Conservation (phyloP, 2,113 vertebrate species). For the Anolis sagrei region DNA sequence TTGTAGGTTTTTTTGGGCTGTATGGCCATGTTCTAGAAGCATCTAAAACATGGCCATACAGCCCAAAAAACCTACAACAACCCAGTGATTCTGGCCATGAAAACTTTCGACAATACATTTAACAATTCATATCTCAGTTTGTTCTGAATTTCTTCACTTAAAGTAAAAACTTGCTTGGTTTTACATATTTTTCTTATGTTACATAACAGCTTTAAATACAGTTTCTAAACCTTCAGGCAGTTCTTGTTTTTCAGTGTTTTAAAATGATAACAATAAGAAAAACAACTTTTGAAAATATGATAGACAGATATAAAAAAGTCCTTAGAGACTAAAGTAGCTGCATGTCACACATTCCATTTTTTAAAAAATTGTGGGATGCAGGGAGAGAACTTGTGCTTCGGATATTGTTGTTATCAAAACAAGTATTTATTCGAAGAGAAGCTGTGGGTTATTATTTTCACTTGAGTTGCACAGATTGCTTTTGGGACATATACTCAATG, state of each 20-base stretch:
- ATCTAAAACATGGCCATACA: too few relatives aligned
- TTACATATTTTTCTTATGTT: neutral
- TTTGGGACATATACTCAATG: neutral
- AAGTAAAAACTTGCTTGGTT: neutral
- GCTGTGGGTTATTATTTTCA: neutral
- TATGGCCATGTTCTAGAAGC: too few relatives aligned
- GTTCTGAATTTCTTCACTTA: neutral
- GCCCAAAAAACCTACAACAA: too few relatives aligned
- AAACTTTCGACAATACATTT: too few relatives aligned
- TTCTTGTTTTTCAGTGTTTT: neutral
- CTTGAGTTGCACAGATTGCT: neutral
- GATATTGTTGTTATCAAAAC: neutral
- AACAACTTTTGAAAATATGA: too few relatives aligned
- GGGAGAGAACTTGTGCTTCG: neutral
- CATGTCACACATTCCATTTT: neutral
- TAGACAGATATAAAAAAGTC: neutral
- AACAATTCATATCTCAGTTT: too few relatives aligned
- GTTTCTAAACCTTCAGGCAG: neutral
- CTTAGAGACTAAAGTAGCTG: neutral
- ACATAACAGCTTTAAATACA: neutral
- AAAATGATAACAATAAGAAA: neutral
- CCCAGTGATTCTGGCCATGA: too few relatives aligned
- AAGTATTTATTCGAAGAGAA: neutral
- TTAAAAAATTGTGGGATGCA: neutral
- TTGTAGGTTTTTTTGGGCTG: too few relatives aligned